Evolutionary conservation across 2,113 vertebrate genomes (phyloP).

Genomic region (Otolemur garnettii): DNA sequence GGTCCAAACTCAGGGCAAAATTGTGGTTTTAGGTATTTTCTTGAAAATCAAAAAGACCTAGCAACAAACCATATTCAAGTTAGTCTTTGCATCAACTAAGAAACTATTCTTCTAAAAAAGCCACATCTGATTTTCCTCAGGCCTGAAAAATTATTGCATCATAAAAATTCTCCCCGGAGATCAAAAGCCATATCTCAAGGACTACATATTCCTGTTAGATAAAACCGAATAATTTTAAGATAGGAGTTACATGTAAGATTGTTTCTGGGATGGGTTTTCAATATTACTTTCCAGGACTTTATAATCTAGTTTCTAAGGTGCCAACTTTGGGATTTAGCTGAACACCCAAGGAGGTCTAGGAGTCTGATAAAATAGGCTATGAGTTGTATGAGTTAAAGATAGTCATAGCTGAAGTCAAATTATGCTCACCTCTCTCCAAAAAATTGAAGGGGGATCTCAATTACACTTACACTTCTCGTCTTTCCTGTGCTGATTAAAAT

Average conservation of each 20-base stretch:
- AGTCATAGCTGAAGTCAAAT: background rate
- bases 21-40: conserved; percentile 24
- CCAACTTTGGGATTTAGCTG: background rate
- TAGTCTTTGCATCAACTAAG: background rate
- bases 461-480: conserved; percentile 8
- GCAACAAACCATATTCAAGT: background rate
- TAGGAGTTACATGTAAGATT: background rate
- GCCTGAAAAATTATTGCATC: conserved; percentile 39
- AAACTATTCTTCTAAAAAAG: background rate
- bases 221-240: conserved; percentile 55
- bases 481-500: background rate
- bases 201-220: conserved; percentile 18
- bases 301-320: background rate
- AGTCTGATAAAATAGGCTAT: background rate
- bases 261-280: background rate
- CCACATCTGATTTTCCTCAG: conserved; percentile 59
- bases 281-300: background rate
- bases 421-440: background rate
- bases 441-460: background rate
- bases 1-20: background rate
- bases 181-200: background rate
- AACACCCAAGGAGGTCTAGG: background rate
- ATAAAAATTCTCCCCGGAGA: background rate
- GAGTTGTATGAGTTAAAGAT: conserved; percentile 15
- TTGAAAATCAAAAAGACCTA: conserved; percentile 26